These are phyloP conservation scores for Polydrusus tereticollis DNA, from an alignment of 2,888 invertebrate genomes.

Conservation along the genomic window DNA sequence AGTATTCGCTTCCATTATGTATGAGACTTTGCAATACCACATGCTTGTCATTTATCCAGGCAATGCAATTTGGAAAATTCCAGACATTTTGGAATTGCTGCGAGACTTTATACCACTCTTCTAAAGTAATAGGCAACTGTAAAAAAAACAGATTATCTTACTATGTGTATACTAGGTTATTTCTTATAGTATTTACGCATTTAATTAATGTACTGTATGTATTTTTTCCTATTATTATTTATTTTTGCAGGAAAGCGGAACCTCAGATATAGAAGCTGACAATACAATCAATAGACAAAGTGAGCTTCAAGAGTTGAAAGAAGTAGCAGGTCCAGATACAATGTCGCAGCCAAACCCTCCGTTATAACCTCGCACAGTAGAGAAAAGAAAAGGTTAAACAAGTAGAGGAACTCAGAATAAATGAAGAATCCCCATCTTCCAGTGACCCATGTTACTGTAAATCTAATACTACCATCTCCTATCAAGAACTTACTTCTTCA, in stretches of 20 bases:
- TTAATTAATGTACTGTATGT: background rate
- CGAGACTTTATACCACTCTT: background rate
- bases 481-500: too few species aligned
- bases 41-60: background rate
- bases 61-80: slow-evolving; percentile 16
- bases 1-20: slow-evolving; percentile 52
- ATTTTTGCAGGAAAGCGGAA: background rate
- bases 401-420: too few species aligned
- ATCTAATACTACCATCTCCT: too few species aligned
- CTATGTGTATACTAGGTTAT: background rate
- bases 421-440: too few species aligned
- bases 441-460: too few species aligned
- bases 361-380: background rate
- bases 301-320: background rate
- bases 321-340: background rate
- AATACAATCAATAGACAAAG: background rate
- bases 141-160: background rate
- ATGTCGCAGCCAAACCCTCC: background rate
- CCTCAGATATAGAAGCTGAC: background rate
- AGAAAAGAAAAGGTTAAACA: too few species aligned
- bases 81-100: background rate
- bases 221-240: too few species aligned
- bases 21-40: slow-evolving; percentile 44
- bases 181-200: background rate
- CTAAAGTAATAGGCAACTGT: background rate